Percentiles rank a stretch among this genome's conserved stretches.
These are phyloP conservation scores for Nebria ingens DNA, from an alignment of 1,140 invertebrate species.

Conservation along the genomic window DNA sequence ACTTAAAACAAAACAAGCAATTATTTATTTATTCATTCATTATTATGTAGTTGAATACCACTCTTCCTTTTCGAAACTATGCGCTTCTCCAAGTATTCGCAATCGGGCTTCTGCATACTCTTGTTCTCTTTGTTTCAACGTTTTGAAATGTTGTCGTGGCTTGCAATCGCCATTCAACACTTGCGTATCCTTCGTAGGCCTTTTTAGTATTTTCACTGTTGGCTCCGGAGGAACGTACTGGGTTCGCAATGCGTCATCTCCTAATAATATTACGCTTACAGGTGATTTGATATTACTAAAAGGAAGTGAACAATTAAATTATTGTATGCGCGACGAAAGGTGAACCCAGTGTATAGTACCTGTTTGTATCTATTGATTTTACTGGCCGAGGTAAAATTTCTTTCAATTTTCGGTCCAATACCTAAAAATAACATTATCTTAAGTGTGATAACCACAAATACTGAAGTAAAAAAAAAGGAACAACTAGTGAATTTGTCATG, in stretches of 20 bases:
- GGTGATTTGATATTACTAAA: constrained; percentile 22
- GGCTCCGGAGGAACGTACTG: constrained; percentile 52
- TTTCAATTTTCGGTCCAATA: constrained; percentile 30
- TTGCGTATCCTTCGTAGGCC: constrained; percentile 47
- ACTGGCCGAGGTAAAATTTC: constrained; percentile 25
- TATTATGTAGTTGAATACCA: constrained; percentile 40
- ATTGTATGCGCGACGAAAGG: background rate
- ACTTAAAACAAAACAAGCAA: constrained; percentile 13
- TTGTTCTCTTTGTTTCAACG: constrained; percentile 74
- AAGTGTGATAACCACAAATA: constrained; percentile 2
- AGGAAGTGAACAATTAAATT: constrained; percentile 15
- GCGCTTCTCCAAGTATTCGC: constrained; percentile 70
- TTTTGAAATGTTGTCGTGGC: constrained; percentile 66
- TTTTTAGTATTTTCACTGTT: constrained; percentile 71
- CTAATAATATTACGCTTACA: constrained; percentile 29
- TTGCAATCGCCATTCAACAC: constrained; percentile 50
- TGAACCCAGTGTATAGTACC: constrained; percentile 18
- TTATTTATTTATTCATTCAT: background rate
- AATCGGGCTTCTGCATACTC: constrained; percentile 78
- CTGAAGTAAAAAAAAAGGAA: background rate
- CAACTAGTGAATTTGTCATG: too few relatives aligned
- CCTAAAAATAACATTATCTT: constrained; percentile 23
- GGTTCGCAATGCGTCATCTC: constrained; percentile 32
- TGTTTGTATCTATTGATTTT: constrained; percentile 23
- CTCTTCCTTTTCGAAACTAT: constrained; percentile 61